A percentile compares a stretch with the other conserved stretches of the same genome.
These are phyloP conservation scores for Scelioninae gen. 2 DNA, from an alignment of 2,888 invertebrate species.

Conservation along the genomic window DNA sequence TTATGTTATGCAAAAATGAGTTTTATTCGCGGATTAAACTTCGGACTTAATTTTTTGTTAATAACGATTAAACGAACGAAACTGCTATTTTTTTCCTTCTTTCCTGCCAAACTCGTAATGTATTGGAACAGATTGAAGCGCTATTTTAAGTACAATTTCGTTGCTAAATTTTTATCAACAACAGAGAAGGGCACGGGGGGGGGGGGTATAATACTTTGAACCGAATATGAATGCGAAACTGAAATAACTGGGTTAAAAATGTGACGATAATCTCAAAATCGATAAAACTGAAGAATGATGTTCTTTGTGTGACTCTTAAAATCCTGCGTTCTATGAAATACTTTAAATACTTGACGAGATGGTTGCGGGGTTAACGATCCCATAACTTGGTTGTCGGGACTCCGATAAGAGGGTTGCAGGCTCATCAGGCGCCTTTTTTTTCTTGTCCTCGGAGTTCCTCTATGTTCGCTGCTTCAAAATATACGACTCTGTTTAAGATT, in stretches of 20 bases:
- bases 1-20: too few relatives aligned
- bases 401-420: slow-evolving; percentile 45
- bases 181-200: too few relatives aligned
- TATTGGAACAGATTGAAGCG: too few relatives aligned
- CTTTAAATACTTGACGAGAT: slow-evolving; percentile 50
- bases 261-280: slow-evolving; percentile 45
- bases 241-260: slow-evolving; percentile 38
- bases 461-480: slow-evolving; percentile 10
- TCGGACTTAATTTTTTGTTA: too few relatives aligned
- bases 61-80: too few relatives aligned
- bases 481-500: not conserved
- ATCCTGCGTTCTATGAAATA: slow-evolving; percentile 51
- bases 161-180: not conserved
- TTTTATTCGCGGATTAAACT: too few relatives aligned
- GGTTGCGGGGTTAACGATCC: slow-evolving; percentile 56
- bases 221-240: slow-evolving; percentile 13
- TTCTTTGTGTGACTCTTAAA: slow-evolving; percentile 50
- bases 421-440: slow-evolving; percentile 29
- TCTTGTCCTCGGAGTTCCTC: slow-evolving; percentile 17
- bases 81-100: too few relatives aligned
- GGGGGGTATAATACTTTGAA: slow-evolving; percentile 2
- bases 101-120: too few relatives aligned
- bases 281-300: slow-evolving; percentile 36
- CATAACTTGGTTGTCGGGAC: slow-evolving; percentile 54
- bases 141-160: too few relatives aligned